phyloP scores from a whole-genome alignment of 2,113 vertebrate species.

The Podiceps cristatus region DNA sequence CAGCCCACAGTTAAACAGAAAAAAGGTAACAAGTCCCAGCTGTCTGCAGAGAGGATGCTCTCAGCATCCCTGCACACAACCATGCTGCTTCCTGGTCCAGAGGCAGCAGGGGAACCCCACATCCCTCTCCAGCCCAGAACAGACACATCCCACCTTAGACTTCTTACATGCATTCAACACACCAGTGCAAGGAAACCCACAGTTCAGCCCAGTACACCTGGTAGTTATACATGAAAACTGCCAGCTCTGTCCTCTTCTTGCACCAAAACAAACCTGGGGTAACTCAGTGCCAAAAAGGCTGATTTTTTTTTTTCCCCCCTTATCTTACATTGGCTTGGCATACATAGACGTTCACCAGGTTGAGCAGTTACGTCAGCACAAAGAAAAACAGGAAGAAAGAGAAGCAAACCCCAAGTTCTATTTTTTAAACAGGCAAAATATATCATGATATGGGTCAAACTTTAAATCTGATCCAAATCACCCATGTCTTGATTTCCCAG shows the following conservation, averaged over 20 bases:
- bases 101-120: not conserved
- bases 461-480: not conserved
- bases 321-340: not conserved
- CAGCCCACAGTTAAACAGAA: not conserved
- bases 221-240: not conserved
- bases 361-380: not conserved
- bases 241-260: not conserved
- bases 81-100: not conserved
- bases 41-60: not conserved
- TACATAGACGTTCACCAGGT: not conserved
- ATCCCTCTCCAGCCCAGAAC: accelerated
- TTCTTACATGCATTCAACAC: not conserved
- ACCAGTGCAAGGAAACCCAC: not conserved
- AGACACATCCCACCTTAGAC: too few relatives aligned
- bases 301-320: not conserved
- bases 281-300: not conserved
- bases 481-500: not conserved
- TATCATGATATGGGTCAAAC: not conserved
- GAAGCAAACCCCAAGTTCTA: not conserved
- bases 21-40: not conserved
- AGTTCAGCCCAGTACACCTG: accelerated
- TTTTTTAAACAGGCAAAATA: not conserved
- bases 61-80: not conserved
- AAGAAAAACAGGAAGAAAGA: not conserved
- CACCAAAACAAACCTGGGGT: not conserved